Conservation (phyloP, 2,888 invertebrate genomes). For the Hybos culiciformis region DNA sequence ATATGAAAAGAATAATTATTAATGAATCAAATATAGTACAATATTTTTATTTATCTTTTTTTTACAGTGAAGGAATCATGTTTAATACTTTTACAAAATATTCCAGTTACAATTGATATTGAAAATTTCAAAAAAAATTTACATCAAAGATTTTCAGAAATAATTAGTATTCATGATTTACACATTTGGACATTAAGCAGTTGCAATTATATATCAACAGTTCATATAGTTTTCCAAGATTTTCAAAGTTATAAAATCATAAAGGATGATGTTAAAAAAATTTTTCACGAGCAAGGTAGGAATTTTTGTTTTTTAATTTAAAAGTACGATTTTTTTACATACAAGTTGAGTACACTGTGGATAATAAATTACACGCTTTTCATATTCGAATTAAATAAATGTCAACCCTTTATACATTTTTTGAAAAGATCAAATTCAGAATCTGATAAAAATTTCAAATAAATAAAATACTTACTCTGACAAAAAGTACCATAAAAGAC, state of each 20-base stretch:
- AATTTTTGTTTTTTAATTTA: too few species aligned
- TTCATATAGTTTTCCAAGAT: slow-evolving; percentile 62
- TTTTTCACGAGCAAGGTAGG: slow-evolving; percentile 69
- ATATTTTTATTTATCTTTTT: slow-evolving; percentile 5
- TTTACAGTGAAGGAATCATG: slow-evolving; percentile 68
- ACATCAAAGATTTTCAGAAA: slow-evolving; percentile 50
- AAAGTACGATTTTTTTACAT: too few species aligned
- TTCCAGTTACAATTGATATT: slow-evolving; percentile 77
- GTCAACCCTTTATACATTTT: too few species aligned
- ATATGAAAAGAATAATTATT: neutral
- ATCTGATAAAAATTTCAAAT: too few species aligned
- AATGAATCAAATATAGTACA: neutral
- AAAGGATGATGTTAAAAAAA: slow-evolving; percentile 49
- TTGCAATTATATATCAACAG: slow-evolving; percentile 67
- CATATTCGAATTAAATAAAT: too few species aligned
- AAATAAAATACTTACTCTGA: too few species aligned
- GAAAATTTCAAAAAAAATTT: slow-evolving; percentile 51
- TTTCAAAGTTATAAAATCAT: slow-evolving; percentile 45
- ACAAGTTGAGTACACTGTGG: too few species aligned
- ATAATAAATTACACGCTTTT: too few species aligned
- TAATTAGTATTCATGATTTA: slow-evolving; percentile 69
- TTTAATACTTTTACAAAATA: slow-evolving; percentile 78
- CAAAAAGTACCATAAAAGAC: too few species aligned
- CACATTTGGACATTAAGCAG: slow-evolving; percentile 81
- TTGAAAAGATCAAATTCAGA: too few species aligned